Conservation (phyloP, 2,888 invertebrate species). For the Polydrusus cervinus region DNA sequence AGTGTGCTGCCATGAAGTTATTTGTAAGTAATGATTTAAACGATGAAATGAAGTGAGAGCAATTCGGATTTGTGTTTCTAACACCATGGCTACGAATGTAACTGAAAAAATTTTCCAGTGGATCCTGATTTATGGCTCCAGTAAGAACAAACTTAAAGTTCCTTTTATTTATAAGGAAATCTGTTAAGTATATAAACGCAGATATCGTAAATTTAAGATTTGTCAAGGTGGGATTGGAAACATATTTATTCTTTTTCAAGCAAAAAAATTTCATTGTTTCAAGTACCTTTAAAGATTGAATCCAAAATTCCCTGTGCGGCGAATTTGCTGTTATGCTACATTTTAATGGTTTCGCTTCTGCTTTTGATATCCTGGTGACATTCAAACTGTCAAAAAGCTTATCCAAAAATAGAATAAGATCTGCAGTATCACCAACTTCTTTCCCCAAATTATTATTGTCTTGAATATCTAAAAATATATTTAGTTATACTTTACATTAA, state of each 20-base stretch:
- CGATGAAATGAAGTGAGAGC: slow-evolving; percentile 42
- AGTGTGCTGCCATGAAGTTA: slow-evolving; percentile 48
- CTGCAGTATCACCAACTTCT: too few species aligned
- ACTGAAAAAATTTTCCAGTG: slow-evolving; percentile 49
- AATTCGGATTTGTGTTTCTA: slow-evolving; percentile 40
- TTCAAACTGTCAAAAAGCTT: too few species aligned
- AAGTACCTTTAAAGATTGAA: slow-evolving; percentile 34
- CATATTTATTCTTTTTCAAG: slow-evolving; percentile 38
- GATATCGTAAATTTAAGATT: slow-evolving; percentile 29
- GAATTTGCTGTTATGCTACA: slow-evolving; percentile 39
- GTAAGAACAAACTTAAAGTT: slow-evolving; percentile 41
- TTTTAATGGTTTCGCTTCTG: slow-evolving; percentile 50
- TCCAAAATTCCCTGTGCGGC: slow-evolving; percentile 51
- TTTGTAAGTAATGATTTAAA: slow-evolving; percentile 47
- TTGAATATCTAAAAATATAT: background rate
- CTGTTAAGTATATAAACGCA: slow-evolving; percentile 38
- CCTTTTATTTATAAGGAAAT: slow-evolving; percentile 19
- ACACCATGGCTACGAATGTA: slow-evolving; percentile 45
- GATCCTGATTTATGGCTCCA: slow-evolving; percentile 47
- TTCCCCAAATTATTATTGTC: too few species aligned
- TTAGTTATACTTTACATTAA: background rate
- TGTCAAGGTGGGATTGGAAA: slow-evolving; percentile 34
- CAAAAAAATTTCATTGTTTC: slow-evolving; percentile 50
- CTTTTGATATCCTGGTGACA: slow-evolving; percentile 17
- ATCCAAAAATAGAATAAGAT: too few species aligned